Evolutionary conservation across 2,888 invertebrate species (phyloP).

Genomic region (Deilephila elpenor): DNA sequence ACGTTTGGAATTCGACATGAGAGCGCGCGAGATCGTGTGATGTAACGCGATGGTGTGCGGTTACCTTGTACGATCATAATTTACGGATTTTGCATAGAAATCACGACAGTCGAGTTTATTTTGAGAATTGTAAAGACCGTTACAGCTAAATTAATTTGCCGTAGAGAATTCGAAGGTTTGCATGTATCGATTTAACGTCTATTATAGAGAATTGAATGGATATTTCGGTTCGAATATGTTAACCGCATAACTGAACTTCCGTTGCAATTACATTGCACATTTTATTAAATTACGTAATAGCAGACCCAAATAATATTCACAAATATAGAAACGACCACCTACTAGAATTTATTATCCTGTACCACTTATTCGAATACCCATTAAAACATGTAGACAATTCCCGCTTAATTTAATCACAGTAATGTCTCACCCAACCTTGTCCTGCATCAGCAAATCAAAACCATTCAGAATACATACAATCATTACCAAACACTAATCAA

Average conservation of each 20-base stretch:
- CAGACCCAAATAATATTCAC: too few species aligned
- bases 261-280: background rate
- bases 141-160: background rate
- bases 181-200: background rate
- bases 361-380: too few species aligned
- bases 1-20: slow-evolving; percentile 43
- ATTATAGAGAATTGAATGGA: background rate
- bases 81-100: slow-evolving; percentile 19
- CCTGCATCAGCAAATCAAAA: slow-evolving; percentile 3
- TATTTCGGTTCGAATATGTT: background rate
- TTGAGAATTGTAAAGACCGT: background rate
- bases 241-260: background rate
- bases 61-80: slow-evolving; percentile 40
- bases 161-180: background rate
- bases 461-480: background rate
- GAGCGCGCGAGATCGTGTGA: slow-evolving; percentile 37
- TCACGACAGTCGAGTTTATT: background rate
- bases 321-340: too few species aligned
- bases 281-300: too few species aligned
- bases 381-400: too few species aligned
- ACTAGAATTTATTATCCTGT: too few species aligned
- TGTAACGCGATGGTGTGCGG: slow-evolving; percentile 35
- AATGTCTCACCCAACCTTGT: too few species aligned
- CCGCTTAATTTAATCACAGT: too few species aligned
- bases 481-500: background rate